These are phyloP conservation scores for Syngnathus scovelli DNA, from an alignment of 2,113 vertebrate genomes.

Conservation along the genomic window DNA sequence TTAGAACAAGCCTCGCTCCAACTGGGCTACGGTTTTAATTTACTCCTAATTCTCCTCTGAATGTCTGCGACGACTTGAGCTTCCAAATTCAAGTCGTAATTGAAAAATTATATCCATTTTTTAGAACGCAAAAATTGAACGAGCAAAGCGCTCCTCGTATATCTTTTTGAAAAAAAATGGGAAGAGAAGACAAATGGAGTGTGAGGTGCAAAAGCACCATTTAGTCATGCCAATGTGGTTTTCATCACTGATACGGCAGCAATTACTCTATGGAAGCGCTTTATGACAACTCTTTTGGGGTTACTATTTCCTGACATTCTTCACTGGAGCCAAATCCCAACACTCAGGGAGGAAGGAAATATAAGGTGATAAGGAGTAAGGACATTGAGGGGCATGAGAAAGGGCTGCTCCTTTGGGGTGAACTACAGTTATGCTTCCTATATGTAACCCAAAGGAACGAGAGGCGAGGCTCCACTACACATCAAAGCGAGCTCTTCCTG, in stretches of 20 bases:
- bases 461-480: conserved; percentile 32
- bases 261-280: conserved; percentile 23
- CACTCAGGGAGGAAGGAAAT: conserved; percentile 54
- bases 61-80: conserved; percentile 60
- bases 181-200: not conserved
- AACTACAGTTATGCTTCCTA: conserved; percentile 48
- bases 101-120: conserved; percentile 60
- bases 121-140: conserved; percentile 57
- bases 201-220: conserved; percentile 24
- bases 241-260: conserved; percentile 20
- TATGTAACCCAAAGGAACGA: conserved; percentile 39
- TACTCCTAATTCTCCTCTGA: conserved; percentile 60
- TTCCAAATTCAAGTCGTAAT: conserved; percentile 50
- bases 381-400: conserved; percentile 47
- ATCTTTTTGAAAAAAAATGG: not conserved
- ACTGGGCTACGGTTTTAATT: conserved; percentile 61
- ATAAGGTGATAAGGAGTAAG: conserved; percentile 53
- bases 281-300: conserved; percentile 38
- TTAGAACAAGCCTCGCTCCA: conserved; percentile 43
- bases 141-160: conserved; percentile 40
- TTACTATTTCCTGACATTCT: conserved; percentile 23
- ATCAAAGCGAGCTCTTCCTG: conserved; percentile 46
- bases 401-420: conserved; percentile 40
- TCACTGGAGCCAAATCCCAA: conserved; percentile 25
- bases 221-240: conserved; percentile 28